Evolutionary conservation across 2,113 vertebrate species (phyloP).

Genomic region (Mustelus asterias): DNA sequence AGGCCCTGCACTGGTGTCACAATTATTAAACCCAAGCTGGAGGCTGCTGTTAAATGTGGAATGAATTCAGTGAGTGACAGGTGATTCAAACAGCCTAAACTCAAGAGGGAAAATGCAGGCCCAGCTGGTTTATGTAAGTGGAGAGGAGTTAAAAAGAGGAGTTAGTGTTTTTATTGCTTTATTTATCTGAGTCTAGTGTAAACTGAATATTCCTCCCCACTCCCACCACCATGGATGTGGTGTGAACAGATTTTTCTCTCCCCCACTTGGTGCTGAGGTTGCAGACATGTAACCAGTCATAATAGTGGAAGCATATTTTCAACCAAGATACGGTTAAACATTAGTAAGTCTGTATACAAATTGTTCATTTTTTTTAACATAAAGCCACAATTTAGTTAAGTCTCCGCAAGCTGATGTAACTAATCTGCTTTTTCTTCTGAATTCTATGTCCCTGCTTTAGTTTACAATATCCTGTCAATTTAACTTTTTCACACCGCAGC

Average conservation of each 20-base stretch:
- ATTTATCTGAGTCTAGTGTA: not conserved
- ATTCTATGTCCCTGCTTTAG: not conserved
- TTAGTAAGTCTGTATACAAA: not conserved
- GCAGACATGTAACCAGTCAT: not conserved
- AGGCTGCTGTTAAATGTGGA: constrained; percentile 2
- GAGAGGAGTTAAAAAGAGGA: constrained; percentile 5
- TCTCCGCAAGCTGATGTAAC: not conserved
- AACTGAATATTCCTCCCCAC: not conserved
- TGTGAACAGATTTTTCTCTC: not conserved
- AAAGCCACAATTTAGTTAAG: not conserved
- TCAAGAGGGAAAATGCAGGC: not conserved
- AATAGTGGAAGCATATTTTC: not conserved
- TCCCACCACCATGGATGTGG: not conserved
- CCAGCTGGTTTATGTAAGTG: constrained; percentile 8
- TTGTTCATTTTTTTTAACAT: not conserved
- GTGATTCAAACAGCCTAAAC: not conserved
- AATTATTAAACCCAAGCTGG: not conserved
- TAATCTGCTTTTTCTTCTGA: not conserved
- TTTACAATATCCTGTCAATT: not conserved
- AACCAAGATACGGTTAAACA: not conserved
- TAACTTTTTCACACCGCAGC: not conserved
- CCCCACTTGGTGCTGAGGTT: not conserved
- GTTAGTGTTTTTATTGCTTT: not conserved
- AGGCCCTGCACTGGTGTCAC: constrained; percentile 8
- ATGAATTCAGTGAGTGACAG: not conserved